Evolutionary conservation across 2,888 invertebrate species (phyloP).

Genomic region (Heliconius hortense): DNA sequence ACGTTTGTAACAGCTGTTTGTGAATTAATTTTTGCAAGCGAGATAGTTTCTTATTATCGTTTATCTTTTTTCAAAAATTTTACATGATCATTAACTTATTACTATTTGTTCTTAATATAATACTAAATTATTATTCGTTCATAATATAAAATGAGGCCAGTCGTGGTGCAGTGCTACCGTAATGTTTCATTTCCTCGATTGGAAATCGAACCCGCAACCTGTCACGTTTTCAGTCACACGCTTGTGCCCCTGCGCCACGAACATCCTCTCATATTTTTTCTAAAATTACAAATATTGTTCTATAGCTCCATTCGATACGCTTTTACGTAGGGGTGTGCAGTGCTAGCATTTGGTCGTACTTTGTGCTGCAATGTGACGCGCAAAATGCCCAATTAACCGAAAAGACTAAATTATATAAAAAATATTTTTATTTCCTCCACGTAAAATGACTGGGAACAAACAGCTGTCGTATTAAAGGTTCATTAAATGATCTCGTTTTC

Average conservation of each 20-base stretch:
- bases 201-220: no score
- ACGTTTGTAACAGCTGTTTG: conserved; percentile 70
- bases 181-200: no score
- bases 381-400: conserved; percentile 49
- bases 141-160: no score
- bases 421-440: conserved; percentile 2
- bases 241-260: no score
- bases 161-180: no score
- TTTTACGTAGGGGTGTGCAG: conserved; percentile 47
- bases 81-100: neutral
- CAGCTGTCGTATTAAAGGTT: conserved; percentile 12
- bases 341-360: conserved; percentile 48
- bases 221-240: no score
- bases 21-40: conserved; percentile 46
- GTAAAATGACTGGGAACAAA: conserved; percentile 9
- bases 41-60: conserved; percentile 47
- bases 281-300: neutral
- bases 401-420: conserved; percentile 5
- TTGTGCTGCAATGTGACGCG: conserved; percentile 49
- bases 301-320: conserved; percentile 37
- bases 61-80: conserved; percentile 19
- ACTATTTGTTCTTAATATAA: neutral
- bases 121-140: no score
- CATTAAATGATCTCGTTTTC: conserved; percentile 5
- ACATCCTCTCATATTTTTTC: neutral